A percentile compares a stretch with the other conserved stretches of the same genome.
Conservation (phyloP, 2,888 invertebrate genomes). For the Penaeus monodon region DNA sequence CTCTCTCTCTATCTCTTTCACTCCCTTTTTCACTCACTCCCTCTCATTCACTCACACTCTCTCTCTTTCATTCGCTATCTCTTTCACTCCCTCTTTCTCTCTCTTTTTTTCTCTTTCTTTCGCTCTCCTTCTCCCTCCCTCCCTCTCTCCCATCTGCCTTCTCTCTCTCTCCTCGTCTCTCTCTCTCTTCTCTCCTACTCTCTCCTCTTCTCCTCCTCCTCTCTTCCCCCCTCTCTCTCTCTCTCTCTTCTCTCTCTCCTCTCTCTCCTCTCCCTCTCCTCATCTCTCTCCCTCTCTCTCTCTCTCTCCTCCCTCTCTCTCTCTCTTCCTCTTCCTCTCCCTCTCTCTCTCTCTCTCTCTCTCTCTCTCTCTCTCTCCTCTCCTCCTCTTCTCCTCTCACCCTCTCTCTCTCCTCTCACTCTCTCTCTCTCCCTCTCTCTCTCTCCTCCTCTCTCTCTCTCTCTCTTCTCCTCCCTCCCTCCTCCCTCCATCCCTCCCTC, state of each 20-base stretch:
- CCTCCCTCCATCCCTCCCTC: too few species aligned
- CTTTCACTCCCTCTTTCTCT: conserved; percentile 7
- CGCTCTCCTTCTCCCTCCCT: background rate
- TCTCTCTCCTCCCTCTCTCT: conserved; percentile 8
- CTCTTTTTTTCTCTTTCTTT: background rate
- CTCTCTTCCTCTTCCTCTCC: conserved; percentile 2
- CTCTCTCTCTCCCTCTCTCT: too few species aligned
- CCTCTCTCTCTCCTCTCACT: background rate
- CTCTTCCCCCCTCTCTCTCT: background rate
- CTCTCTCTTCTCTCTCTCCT: background rate
- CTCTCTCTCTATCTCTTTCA: background rate
- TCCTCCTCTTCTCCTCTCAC: too few species aligned
- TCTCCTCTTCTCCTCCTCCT: too few species aligned
- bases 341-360: conserved; percentile 8
- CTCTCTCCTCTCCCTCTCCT: background rate
- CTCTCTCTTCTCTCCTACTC: too few species aligned
- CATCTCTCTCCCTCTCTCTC: background rate
- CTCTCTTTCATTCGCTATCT: background rate
- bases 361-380: background rate
- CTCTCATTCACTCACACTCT: background rate
- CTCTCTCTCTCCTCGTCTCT: background rate
- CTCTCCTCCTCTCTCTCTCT: too few species aligned
- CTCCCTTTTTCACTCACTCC: background rate
- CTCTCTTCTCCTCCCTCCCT: too few species aligned
- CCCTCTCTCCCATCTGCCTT: background rate